These are phyloP conservation scores for Mechanitis mazaeus DNA, from an alignment of 2,888 invertebrate genomes.

Conservation along the genomic window DNA sequence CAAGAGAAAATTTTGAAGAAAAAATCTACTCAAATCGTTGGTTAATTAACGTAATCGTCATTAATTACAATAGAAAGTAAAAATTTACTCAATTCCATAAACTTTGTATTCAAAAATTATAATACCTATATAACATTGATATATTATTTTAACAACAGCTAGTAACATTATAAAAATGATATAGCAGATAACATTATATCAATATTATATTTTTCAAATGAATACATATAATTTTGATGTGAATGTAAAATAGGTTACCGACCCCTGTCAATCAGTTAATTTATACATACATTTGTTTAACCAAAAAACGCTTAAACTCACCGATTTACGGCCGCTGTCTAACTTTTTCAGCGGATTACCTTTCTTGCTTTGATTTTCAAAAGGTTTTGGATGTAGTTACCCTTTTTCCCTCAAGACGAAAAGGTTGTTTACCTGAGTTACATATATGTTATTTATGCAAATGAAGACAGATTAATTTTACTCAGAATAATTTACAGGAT, in stretches of 20 bases:
- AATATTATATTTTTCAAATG: background rate
- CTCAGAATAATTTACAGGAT: background rate
- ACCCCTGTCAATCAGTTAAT: constrained; percentile 72
- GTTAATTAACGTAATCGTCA: too few species aligned
- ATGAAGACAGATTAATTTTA: background rate
- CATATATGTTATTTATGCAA: background rate
- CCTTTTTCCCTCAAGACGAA: background rate
- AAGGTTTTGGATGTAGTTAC: background rate
- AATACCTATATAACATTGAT: too few species aligned
- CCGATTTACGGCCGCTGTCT: constrained; percentile 63
- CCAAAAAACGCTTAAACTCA: constrained; percentile 64
- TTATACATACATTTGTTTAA: constrained; percentile 68
- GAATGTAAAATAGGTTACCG: constrained; percentile 23
- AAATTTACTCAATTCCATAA: too few species aligned
- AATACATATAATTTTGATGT: background rate
- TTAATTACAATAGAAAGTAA: too few species aligned
- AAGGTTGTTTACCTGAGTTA: background rate
- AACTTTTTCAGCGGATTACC: constrained; percentile 53
- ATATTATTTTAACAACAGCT: too few species aligned
- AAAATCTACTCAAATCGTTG: too few species aligned
- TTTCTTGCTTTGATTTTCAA: constrained; percentile 39
- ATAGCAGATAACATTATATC: too few species aligned
- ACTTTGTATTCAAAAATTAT: too few species aligned
- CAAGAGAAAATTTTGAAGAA: too few species aligned
- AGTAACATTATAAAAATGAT: too few species aligned